Conservation (phyloP, 2,797 vertebrate genomes). For the Astyanax mexicanus region DNA sequence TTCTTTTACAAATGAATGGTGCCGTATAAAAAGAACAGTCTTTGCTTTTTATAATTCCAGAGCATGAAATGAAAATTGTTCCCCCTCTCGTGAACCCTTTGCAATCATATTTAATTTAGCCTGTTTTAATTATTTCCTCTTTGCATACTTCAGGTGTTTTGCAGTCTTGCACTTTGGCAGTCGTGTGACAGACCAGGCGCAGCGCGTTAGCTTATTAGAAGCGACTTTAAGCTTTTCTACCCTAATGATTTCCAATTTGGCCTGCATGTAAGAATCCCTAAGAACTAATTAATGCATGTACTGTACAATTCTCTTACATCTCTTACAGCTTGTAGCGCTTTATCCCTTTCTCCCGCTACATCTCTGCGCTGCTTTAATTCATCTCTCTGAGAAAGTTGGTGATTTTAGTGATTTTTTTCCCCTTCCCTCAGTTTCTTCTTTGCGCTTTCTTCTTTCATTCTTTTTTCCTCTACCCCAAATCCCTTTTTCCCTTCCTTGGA, state of each 20-base stretch:
- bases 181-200: background rate
- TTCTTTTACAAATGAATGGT: background rate
- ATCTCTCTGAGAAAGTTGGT: conserved; percentile 30
- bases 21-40: background rate
- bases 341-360: conserved; percentile 3
- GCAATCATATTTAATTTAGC: conserved; percentile 20
- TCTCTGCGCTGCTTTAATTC: conserved; percentile 35
- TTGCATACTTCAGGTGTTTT: conserved; percentile 6
- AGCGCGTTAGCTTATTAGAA: conserved; percentile 14
- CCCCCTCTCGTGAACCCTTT: background rate
- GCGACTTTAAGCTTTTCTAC: conserved; percentile 27
- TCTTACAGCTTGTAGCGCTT: conserved; percentile 7
- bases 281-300: conserved; percentile 36
- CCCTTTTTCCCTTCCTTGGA: background rate
- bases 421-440: background rate
- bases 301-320: conserved; percentile 37
- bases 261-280: background rate
- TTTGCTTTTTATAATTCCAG: background rate
- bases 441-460: background rate
- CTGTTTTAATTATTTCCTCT: conserved; percentile 20
- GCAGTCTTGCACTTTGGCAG: background rate
- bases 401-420: conserved; percentile 12
- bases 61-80: conserved; percentile 17
- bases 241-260: conserved; percentile 39
- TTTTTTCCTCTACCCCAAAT: background rate